Conservation (phyloP, 2,888 invertebrate genomes). For the Meliscaeva auricollis region DNA sequence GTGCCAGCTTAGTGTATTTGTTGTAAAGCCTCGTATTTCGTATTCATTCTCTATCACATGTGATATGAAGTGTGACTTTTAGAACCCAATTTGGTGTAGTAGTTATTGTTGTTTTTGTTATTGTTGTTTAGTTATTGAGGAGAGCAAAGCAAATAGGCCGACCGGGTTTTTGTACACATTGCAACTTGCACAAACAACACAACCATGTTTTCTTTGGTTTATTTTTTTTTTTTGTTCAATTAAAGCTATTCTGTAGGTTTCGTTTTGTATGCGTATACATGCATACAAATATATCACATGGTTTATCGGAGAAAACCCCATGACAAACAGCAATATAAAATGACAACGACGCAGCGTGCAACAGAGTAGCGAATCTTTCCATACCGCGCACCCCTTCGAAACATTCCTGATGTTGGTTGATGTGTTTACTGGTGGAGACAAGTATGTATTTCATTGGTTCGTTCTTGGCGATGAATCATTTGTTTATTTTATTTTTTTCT, state of each 20-base stretch:
- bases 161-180: not conserved
- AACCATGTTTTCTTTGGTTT: not conserved
- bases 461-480: slow-evolving; percentile 66
- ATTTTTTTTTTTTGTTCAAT: not conserved
- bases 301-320: slow-evolving; percentile 11
- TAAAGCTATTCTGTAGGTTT: not conserved
- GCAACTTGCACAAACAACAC: slow-evolving; percentile 13
- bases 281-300: slow-evolving; percentile 7
- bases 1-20: not conserved
- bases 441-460: slow-evolving; percentile 2
- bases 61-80: slow-evolving; percentile 30
- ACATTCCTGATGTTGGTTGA: not conserved
- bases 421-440: slow-evolving; percentile 16
- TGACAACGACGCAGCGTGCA: slow-evolving; percentile 9
- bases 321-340: not conserved
- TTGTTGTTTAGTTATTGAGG: not conserved
- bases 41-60: not conserved
- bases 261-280: not conserved
- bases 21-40: not conserved
- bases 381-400: not conserved
- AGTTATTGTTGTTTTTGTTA: not conserved
- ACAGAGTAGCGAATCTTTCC: slow-evolving; percentile 34
- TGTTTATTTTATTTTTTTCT: slow-evolving; percentile 61
- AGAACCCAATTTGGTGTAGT: not conserved
- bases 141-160: not conserved